Evolutionary conservation across 2,797 vertebrate genomes (phyloP), one percentile per base, ranked within the genome.

Genomic region (Spinus pinus): DNA sequence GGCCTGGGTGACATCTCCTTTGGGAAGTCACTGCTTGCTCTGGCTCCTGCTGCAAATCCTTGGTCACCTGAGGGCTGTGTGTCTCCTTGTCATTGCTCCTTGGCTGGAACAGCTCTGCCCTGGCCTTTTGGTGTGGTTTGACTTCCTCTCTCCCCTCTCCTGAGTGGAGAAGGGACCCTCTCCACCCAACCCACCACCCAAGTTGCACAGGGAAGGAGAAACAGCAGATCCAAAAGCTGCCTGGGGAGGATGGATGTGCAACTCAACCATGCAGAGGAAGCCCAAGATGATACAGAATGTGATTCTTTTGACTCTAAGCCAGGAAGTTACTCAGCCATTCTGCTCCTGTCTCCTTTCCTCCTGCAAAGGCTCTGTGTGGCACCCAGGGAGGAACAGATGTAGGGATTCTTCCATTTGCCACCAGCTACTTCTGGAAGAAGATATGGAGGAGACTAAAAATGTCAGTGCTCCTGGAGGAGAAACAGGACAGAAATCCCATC

Each of bases 301-400:
- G 30, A 3, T 53, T 69, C 78, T 83, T 67, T 70, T 86, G 49
- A 60, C 33, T 73, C 31, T 27, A 49, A 46, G 41, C 84, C 94
- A 67, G 42, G 58, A 70, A 86, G 54, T 86, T 88, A 78, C 67
- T 87, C 85, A 90, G 24, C 72, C 69, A 49, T 84, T 81, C 58
- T 90, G 74, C 66, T 85, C 67, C 37, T 64, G 19, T 65, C 23
- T 92, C 65, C 41, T 90, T 31, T 62, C 72, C 79, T 83, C 56
- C 77, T 71, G 84, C 0, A 31, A 71, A 71, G 64, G 37, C 87
- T 89, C 61, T 31, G 44, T 8, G 0, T 21, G 69, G 41, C 78
- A 57, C 72, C 64, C 2, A 1, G 27, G 64, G 41, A 91, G 41
- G 12, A 2, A 0, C 65, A 88, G 78, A 78, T 65, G 50, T 6